Evolutionary conservation across 2,113 vertebrate genomes (phyloP).

Genomic region (Nestor notabilis): DNA sequence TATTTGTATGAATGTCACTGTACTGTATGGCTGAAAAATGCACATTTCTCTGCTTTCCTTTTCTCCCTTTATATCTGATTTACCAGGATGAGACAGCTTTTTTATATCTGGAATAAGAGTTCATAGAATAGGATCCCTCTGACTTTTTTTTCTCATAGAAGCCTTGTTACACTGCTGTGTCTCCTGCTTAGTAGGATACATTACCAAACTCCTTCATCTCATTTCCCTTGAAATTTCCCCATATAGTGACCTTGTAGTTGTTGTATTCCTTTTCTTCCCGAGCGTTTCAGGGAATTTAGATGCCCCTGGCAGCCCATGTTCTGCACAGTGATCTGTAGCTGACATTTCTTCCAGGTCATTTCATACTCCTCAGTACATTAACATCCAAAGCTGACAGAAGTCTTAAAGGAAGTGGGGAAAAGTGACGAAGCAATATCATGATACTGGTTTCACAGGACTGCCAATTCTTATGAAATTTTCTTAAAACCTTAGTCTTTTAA

Average conservation of each 20-base stretch:
- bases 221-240: not conserved
- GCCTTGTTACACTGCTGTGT: not conserved
- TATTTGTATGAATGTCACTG: not conserved
- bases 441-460: not conserved
- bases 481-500: not conserved
- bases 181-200: not conserved
- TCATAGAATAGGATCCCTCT: not conserved
- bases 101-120: not conserved
- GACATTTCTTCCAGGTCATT: not conserved
- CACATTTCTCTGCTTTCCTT: not conserved
- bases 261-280: not conserved
- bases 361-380: not conserved
- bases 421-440: not conserved
- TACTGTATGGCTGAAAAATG: not conserved
- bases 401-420: not conserved
- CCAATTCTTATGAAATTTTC: not conserved
- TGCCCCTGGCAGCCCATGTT: not conserved
- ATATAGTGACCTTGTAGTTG: not conserved
- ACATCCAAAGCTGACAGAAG: not conserved
- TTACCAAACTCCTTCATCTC: not conserved
- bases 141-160: not conserved
- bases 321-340: not conserved
- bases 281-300: not conserved
- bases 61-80: not conserved
- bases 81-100: not conserved